Conservation (phyloP, 1,140 invertebrate genomes). For the Conopomorpha cramerella region DNA sequence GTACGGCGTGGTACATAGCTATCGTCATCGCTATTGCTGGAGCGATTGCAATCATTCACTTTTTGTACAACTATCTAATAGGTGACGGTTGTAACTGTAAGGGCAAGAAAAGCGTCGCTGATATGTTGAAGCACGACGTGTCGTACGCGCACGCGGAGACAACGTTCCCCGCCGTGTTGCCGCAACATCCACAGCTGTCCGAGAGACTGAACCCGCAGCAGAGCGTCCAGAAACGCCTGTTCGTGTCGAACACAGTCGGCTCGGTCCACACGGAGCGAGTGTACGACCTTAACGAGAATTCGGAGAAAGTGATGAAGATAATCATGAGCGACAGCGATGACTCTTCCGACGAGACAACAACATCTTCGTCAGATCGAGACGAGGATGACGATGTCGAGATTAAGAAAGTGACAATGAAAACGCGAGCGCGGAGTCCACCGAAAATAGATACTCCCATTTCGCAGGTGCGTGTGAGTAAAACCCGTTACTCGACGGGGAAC, state of each 20-base stretch:
- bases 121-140: constrained; percentile 11
- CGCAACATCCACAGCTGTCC: constrained; percentile 18
- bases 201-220: constrained; percentile 12
- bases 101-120: constrained; percentile 4
- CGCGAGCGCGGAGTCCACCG: constrained; percentile 25
- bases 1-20: constrained; percentile 18
- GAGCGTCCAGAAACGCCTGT: constrained; percentile 9
- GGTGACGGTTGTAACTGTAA: constrained; percentile 23
- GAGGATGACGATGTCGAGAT: constrained; percentile 1
- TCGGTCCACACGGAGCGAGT: constrained; percentile 25
- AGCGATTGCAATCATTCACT: constrained; percentile 27
- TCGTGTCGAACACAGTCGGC: constrained; percentile 17
- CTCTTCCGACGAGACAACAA: constrained; percentile 8
- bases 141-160: constrained; percentile 26
- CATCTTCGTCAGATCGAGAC: constrained; percentile 4
- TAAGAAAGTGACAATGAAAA: not conserved
- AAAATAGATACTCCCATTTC: constrained; percentile 32
- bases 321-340: constrained; percentile 29
- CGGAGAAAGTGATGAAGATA: constrained; percentile 31
- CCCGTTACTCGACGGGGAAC: not conserved
- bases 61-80: constrained; percentile 28
- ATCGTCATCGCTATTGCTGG: constrained; percentile 21
- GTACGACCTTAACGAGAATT: constrained; percentile 36
- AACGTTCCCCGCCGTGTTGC: constrained; percentile 25
- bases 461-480: constrained; percentile 23